A percentile compares a stretch with the other conserved stretches of the same genome.
These are phyloP conservation scores for Euclidia mi DNA, from an alignment of 2,888 invertebrate species.

Conservation along the genomic window DNA sequence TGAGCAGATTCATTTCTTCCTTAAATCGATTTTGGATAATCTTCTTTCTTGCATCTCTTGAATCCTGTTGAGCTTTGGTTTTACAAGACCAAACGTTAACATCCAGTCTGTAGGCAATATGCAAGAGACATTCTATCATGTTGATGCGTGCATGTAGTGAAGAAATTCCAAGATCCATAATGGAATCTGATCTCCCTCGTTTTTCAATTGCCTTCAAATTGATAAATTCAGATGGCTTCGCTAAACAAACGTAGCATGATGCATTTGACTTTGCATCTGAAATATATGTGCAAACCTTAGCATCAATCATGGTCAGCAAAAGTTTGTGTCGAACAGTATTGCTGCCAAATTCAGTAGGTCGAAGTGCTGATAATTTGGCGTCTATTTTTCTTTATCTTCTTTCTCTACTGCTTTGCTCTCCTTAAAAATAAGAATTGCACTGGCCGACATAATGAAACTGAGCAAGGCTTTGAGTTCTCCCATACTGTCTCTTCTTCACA, in stretches of 20 bases:
- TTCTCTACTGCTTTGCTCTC: no score
- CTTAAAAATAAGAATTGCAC: no score
- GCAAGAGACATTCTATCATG: conserved; percentile 18
- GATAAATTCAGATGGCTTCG: conserved; percentile 2
- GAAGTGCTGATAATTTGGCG: no score
- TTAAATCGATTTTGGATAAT: conserved; percentile 4
- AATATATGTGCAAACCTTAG: conserved; percentile 17
- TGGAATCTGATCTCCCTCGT: background rate
- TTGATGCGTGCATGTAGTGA: conserved; percentile 12
- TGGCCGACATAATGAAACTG: no score
- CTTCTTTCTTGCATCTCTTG: conserved; percentile 11
- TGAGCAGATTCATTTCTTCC: background rate
- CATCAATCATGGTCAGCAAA: conserved; percentile 23
- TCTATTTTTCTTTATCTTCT: no score
- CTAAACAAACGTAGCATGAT: conserved; percentile 5
- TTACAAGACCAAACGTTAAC: conserved; percentile 15
- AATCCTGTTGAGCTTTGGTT: conserved; percentile 8
- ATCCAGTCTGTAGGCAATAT: conserved; percentile 15
- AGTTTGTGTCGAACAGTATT: no score
- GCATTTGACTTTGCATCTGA: conserved; percentile 15
- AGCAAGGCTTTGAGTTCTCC: no score
- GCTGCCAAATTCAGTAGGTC: no score
- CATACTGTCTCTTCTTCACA: no score
- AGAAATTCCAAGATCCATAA: conserved; percentile 4
- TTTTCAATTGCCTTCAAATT: background rate